These are phyloP conservation scores for Ephialtes manifestator DNA, from an alignment of 2,888 invertebrate species.

Conservation along the genomic window DNA sequence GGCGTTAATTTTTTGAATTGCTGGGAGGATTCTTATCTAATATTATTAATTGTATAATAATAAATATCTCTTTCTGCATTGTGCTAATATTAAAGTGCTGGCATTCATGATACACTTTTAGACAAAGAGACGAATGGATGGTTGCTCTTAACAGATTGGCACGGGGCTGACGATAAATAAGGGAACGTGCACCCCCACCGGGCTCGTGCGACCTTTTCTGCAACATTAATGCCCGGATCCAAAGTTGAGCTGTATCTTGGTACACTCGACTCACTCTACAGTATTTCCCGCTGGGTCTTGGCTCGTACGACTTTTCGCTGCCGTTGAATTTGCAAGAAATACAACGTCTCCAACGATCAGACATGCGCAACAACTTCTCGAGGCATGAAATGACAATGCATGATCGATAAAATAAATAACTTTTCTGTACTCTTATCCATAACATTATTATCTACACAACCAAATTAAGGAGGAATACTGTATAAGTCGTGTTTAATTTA, in stretches of 20 bases:
- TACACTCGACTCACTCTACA: not conserved
- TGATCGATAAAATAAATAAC: not conserved
- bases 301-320: conserved; percentile 35
- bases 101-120: conserved; percentile 6
- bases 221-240: conserved; percentile 21
- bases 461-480: too few species aligned
- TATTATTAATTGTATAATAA: too few species aligned
- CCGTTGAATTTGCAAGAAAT: not conserved
- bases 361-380: not conserved
- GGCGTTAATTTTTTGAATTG: too few species aligned
- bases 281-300: not conserved
- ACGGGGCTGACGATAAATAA: conserved; percentile 50
- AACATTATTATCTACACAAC: too few species aligned
- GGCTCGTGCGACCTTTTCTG: conserved; percentile 31
- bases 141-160: conserved; percentile 56
- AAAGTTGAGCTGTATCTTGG: not conserved
- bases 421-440: not conserved
- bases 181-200: conserved; percentile 32
- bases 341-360: not conserved
- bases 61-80: too few species aligned
- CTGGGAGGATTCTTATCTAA: too few species aligned
- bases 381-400: not conserved
- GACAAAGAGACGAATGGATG: conserved; percentile 33
- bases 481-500: too few species aligned
- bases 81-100: not conserved